These are phyloP conservation scores for Macrobrachium rosenbergii DNA, from an alignment of 1,140 invertebrate genomes.

Conservation along the genomic window DNA sequence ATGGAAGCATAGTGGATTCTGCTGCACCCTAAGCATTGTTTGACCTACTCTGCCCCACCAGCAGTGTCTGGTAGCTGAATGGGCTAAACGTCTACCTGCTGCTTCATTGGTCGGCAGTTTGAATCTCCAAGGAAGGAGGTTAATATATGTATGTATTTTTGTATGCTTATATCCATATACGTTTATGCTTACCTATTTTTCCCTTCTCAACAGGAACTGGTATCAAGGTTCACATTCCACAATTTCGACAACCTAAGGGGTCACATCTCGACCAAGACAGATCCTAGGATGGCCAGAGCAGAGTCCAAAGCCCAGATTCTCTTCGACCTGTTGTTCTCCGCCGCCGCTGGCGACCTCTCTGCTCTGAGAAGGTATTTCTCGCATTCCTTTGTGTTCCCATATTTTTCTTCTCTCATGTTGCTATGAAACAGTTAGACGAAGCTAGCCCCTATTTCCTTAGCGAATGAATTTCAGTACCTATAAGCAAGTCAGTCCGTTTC, in stretches of 20 bases:
- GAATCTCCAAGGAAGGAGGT: too few relatives aligned
- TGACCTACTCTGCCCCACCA: too few relatives aligned
- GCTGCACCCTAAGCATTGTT: too few relatives aligned
- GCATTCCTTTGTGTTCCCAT: background rate
- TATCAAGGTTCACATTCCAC: constrained; percentile 76
- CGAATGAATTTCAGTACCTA: too few relatives aligned
- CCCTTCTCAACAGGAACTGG: constrained; percentile 70
- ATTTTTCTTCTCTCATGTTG: background rate
- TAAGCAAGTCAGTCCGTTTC: too few relatives aligned
- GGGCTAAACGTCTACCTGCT: too few relatives aligned
- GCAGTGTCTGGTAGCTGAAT: too few relatives aligned
- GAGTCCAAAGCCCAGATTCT: constrained; percentile 72
- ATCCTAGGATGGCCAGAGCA: constrained; percentile 71
- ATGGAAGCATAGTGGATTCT: too few relatives aligned
- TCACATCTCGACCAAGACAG: constrained; percentile 71
- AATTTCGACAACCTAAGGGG: constrained; percentile 76
- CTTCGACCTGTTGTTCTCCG: constrained; percentile 74
- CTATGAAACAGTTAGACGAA: background rate
- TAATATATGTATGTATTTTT: background rate
- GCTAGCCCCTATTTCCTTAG: background rate
- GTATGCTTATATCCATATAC: background rate
- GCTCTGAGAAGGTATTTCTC: constrained; percentile 71
- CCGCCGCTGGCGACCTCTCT: constrained; percentile 73
- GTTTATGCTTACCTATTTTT: background rate
- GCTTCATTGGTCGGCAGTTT: too few relatives aligned